Percentiles rank a stretch among this genome's conserved stretches.
Conservation (phyloP, 2,888 invertebrate genomes). For the Sinopyrophorus schimmeli region DNA sequence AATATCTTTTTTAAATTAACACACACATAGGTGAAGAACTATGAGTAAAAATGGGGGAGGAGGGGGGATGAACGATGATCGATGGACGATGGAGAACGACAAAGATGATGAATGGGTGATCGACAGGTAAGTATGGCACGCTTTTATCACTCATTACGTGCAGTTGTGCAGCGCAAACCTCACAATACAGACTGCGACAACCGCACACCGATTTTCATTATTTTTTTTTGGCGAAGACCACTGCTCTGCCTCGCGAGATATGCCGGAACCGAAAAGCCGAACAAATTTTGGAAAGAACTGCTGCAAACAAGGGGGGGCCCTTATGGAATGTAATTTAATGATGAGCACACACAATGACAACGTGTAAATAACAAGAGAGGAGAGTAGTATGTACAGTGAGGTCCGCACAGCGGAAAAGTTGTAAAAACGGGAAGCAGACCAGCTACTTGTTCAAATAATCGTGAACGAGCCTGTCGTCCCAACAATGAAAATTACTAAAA, state of each 20-base stretch:
- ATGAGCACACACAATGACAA: conserved; percentile 27
- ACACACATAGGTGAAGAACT: conserved; percentile 47
- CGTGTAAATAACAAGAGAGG: conserved; percentile 26
- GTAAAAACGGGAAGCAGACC: conserved; percentile 53
- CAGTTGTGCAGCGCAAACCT: conserved; percentile 49
- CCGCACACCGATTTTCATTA: conserved; percentile 16
- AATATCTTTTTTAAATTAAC: conserved; percentile 52
- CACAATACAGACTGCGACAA: conserved; percentile 48
- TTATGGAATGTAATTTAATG: conserved; percentile 45
- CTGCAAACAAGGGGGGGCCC: conserved; percentile 24
- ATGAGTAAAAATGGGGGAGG: conserved; percentile 40
- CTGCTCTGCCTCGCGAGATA: conserved; percentile 24
- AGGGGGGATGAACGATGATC: conserved; percentile 35
- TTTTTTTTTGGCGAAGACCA: conserved; percentile 18
- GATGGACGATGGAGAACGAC: conserved; percentile 7
- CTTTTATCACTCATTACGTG: conserved; percentile 55
- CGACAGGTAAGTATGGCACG: conserved; percentile 56
- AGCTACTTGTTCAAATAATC: conserved; percentile 53
- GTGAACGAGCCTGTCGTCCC: conserved; percentile 55
- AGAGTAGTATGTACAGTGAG: conserved; percentile 50
- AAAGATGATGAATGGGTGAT: conserved; percentile 35
- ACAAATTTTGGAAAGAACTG: conserved; percentile 17
- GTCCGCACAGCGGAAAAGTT: conserved; percentile 46
- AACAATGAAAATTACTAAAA: conserved; percentile 46
- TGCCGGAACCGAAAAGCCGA: conserved; percentile 9